These are phyloP conservation scores for Protula sp. DNA, from an alignment of 2,888 invertebrate species.

Conservation along the genomic window DNA sequence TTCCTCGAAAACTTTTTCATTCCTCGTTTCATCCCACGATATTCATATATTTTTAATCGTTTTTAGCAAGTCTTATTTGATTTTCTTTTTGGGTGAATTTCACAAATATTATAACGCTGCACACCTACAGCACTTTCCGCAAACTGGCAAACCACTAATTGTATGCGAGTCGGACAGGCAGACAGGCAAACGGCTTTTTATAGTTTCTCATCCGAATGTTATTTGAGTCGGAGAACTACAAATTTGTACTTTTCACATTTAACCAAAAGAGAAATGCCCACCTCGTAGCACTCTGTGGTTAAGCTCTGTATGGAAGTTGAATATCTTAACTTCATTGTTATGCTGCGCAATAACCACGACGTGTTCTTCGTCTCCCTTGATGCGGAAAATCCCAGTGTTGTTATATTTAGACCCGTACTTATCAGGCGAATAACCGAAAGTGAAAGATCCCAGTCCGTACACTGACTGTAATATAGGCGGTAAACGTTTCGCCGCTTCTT, in stretches of 20 bases:
- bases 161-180: slow-evolving; percentile 25
- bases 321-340: slow-evolving; percentile 73
- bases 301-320: slow-evolving; percentile 63
- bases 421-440: neutral
- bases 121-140: neutral
- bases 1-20: no score
- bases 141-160: neutral
- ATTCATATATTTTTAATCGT: no score
- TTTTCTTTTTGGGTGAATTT: no score
- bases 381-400: slow-evolving; percentile 53
- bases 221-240: no score
- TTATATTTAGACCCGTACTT: neutral
- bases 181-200: no score
- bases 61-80: no score
- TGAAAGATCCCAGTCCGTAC: neutral
- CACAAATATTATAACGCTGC: no score
- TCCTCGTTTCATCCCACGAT: no score
- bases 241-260: no score
- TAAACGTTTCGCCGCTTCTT: no score
- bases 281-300: neutral
- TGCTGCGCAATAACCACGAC: slow-evolving; percentile 71
- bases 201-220: no score
- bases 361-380: slow-evolving; percentile 66
- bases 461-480: neutral
- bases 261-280: neutral